Evolutionary conservation across 2,113 vertebrate genomes (phyloP).

Genomic region (Heterochromis multidens): DNA sequence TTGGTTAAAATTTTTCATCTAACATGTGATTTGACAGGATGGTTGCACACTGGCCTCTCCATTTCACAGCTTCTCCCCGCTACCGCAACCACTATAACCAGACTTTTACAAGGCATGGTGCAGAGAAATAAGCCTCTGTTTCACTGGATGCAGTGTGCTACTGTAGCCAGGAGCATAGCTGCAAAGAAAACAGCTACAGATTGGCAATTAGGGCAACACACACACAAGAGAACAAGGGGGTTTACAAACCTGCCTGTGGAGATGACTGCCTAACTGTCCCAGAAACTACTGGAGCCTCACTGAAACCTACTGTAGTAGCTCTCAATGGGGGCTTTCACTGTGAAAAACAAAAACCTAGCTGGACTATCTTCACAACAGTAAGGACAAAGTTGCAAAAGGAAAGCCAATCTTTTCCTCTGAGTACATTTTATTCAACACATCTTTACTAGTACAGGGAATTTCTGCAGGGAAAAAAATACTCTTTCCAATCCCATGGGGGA

Average conservation of each 20-base stretch:
- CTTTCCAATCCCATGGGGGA: conserved; percentile 48
- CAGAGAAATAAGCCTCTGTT: conserved; percentile 15
- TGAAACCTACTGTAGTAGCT: conserved; percentile 43
- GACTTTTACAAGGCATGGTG: conserved; percentile 25
- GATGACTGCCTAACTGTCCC: conserved; percentile 59
- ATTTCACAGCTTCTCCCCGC: neutral
- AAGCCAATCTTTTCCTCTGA: neutral
- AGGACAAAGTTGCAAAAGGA: neutral
- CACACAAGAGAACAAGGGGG: conserved; percentile 41
- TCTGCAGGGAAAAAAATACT: conserved; percentile 19
- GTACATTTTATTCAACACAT: neutral
- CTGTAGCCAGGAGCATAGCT: conserved; percentile 42
- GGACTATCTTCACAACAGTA: conserved; percentile 12
- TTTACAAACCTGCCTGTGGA: conserved; percentile 53
- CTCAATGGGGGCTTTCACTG: conserved; percentile 55
- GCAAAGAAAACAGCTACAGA: conserved; percentile 41
- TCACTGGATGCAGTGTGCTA: conserved; percentile 24
- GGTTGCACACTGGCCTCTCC: neutral
- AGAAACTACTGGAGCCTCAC: conserved; percentile 67
- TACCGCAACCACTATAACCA: neutral
- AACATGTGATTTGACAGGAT: neutral
- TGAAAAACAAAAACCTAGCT: conserved; percentile 19
- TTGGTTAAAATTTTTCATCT: conserved; percentile 30
- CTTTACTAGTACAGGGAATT: neutral
- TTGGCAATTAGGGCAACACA: conserved; percentile 61